Evolutionary conservation across 2,113 vertebrate species (phyloP), one percentile per base, ranked within the genome.

Genomic region (Salvelinus alpinus): DNA sequence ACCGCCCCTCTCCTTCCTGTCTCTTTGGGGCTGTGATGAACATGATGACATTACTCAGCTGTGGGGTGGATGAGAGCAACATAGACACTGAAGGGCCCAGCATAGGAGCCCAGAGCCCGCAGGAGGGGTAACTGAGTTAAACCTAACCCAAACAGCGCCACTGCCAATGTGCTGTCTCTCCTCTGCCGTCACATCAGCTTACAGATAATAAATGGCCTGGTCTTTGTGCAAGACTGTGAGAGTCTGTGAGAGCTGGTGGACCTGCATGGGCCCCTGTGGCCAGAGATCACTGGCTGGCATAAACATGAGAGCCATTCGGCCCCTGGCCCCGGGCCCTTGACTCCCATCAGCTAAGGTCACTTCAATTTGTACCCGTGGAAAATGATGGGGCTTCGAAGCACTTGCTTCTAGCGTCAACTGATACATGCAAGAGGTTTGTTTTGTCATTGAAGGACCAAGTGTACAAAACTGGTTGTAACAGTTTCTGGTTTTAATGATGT

Each of bases 121-220:
- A 72, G 59, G 76, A 16, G 77, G 75, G 80, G 80, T 90, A 90
- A 91, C 79, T 22, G 47, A 88, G 86, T 90, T 90, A 90, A 85
- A 80, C 68, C 74, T 69, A 83, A 90, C 83, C 75, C 82, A 86
- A 87, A 78, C 82, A 79, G 82, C 4, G 48, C 83, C 72, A 84
- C 74, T 83, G 86, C 84, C 87, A 88, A 81, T 47, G 78, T 2
- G 69, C 75, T 79, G 84, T 87, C 84, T 87, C 87, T 86, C 86
- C 84, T 87, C 82, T 86, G 82, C 78, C 79, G 8, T 82, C 78
- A 81, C 80, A 84, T 83, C 84, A 86, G 79, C 80, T 78, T 76
- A 78, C 72, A 62, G 65, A 75, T 86, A 86, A 90, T 80, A 75
- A 90, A 88, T 85, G 72, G 83, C 68, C 57, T 59, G 72, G 65